Evolutionary conservation across 2,113 vertebrate genomes (phyloP).

Genomic region (Lophura nycthemera): DNA sequence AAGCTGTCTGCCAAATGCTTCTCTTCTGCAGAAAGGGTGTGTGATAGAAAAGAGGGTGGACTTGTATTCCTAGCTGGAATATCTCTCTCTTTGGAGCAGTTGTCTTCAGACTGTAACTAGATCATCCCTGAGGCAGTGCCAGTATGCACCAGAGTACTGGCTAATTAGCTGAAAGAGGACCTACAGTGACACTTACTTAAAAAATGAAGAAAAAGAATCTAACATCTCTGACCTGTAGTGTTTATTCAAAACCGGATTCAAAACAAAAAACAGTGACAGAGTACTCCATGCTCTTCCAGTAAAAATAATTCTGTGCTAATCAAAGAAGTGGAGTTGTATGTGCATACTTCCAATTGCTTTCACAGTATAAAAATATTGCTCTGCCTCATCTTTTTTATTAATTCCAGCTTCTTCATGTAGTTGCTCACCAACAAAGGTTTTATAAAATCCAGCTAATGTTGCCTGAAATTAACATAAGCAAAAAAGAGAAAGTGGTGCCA

Average conservation of each 20-base stretch:
- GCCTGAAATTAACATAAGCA: neutral
- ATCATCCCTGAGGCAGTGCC: neutral
- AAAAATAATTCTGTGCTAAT: neutral
- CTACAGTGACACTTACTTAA: neutral
- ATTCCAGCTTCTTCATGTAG: neutral
- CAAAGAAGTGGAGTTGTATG: neutral
- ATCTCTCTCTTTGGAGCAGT: neutral
- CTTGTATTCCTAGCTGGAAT: neutral
- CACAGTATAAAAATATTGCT: neutral
- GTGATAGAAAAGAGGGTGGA: neutral
- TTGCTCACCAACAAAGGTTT: neutral
- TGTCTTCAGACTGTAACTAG: accelerated
- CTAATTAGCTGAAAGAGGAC: neutral
- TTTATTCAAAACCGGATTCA: neutral
- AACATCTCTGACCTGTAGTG: neutral
- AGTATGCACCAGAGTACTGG: neutral
- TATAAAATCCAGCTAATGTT: constrained; percentile 24
- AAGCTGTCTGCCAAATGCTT: neutral
- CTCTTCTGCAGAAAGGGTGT: neutral
- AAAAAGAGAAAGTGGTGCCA: neutral
- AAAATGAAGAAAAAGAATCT: neutral
- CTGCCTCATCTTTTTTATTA: neutral
- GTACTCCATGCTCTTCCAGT: neutral
- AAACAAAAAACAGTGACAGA: neutral
- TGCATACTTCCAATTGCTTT: neutral